Conservation (phyloP, 1,140 invertebrate genomes). For the Drosophila lini region DNA sequence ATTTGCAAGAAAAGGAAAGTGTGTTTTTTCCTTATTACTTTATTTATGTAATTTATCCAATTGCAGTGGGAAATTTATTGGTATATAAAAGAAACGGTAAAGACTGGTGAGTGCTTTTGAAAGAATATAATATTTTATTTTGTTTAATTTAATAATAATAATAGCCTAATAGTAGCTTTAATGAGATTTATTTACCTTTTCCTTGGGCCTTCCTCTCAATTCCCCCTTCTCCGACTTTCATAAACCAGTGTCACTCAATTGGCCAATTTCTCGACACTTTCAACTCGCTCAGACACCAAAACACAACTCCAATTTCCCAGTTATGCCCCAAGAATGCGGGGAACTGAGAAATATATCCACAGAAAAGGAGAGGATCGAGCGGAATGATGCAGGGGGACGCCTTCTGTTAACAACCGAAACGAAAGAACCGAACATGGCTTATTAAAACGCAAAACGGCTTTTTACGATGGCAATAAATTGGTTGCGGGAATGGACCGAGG, state of each 20-base stretch:
- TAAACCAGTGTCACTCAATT: conserved; percentile 70
- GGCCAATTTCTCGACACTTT: conserved; percentile 55
- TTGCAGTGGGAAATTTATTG: conserved; percentile 7
- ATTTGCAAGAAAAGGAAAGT: conserved; percentile 16
- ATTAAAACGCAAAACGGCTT: conserved; percentile 83
- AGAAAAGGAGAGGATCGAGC: neutral
- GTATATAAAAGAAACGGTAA: neutral
- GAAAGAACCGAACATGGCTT: conserved; percentile 75
- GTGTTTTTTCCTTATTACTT: neutral
- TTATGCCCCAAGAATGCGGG: conserved; percentile 57
- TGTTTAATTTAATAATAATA: neutral
- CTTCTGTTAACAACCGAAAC: conserved; percentile 66
- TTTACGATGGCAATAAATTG: conserved; percentile 81
- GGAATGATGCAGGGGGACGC: conserved; percentile 34
- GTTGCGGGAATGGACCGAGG: conserved; percentile 44
- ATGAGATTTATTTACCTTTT: too few species aligned
- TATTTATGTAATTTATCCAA: neutral
- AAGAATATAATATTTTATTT: neutral
- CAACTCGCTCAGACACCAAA: conserved; percentile 13
- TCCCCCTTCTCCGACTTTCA: neutral
- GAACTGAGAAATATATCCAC: conserved; percentile 12
- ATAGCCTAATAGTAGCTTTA: too few species aligned
- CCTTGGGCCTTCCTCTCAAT: neutral
- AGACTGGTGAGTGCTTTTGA: neutral
- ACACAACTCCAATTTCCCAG: conserved; percentile 42